Base-by-base conservation (phyloP, 1,140 invertebrate species). In the Maniola jurtina region DNA sequence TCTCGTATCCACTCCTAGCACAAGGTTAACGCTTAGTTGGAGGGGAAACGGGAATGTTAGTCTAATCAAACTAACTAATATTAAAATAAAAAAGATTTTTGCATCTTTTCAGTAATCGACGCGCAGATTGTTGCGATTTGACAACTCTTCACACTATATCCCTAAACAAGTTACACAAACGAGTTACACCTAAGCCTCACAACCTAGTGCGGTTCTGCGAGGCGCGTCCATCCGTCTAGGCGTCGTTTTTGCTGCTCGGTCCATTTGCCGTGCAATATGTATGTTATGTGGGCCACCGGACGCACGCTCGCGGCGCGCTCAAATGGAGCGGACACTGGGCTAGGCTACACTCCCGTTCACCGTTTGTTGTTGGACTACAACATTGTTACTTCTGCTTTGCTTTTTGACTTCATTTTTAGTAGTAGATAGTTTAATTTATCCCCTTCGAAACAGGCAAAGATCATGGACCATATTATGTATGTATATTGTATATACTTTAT, bases 191-290 rank as follows among this genome's bases (percentile, higher is more conserved):
- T 11, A 47, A n/a, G 16, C 10, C 47, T 54, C 11, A 11, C 14
- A 59, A 56, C 50, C 50, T 34, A 62, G 42, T 38, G 36, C 64
- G 38, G 35, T 63, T 64, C 70, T 72, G 57, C 66, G 66, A 70
- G 58, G 36, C 42, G 66, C 70, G 70, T 73, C 72, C 78, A 85
- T 85, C 84, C 79, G 80, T 86, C 64, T 78, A 57, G 5, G 55
- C 55, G 55, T 56, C 13, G 84, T 89, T 87, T 89, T 88, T 89
- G 79, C 83, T 60, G 66, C 70, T 65, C 80, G 81, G 79, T 86
- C 84, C 74, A 86, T 75, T 88, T 88, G 75, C 55, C 71, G 87
- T 89, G 88, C 88, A 78, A 88, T 90, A 90, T 87, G 86, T 81
- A 33, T 72, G 81, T 82, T 87, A 88, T 89, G 86, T 89, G 71